Base-by-base conservation (phyloP, 2,888 invertebrate genomes). In the Cantharis flavilabris region DNA sequence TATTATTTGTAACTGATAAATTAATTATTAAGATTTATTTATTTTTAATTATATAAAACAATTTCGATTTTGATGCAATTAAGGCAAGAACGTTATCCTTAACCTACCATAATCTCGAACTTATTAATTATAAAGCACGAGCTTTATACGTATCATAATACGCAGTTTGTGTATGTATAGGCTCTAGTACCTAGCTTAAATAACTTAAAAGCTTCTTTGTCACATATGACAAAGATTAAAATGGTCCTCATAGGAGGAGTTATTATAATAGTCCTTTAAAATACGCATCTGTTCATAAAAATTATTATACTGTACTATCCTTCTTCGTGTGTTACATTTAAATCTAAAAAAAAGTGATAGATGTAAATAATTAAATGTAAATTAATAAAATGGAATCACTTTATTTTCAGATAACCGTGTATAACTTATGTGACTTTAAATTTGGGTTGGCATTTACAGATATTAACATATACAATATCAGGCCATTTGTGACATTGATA, bases 401-500 rank as follows among this genome's bases (percentile, higher is more conserved):
- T 49, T 49, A 49, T 49, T 49, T n/a, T 49, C 49, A n/a, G 49
- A 49, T 49, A 49, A 49, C 49, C 26, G 65, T 67, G 16, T 67
- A 26, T 67, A 67, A 67, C 23, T 67, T 67, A 67, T 67, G 20
- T 20, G 20, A 67, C 65, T 26, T 67, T 67, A 23, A 23, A 67
- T 67, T 67, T 20, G 10, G n/a, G 23, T 67, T 26, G 65, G 26
- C 65, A 67, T 20, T 67, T 67, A 67, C 65, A 67, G 65, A 67
- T 67, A 67, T 67, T 67, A 23, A 67, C 65, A 26, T 67, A 67
- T 67, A 67, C 65, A 67, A 23, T 67, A 67, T 67, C 65, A 67
- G 65, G 65, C 65, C 26, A 67, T 67, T 67, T 67, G 20, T 67
- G 65, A 67, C 65, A 67, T 67, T 67, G 65, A 67, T 67, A 67